These are phyloP conservation scores for Mythimna pallens DNA, from an alignment of 2,888 invertebrate genomes.

Conservation along the genomic window DNA sequence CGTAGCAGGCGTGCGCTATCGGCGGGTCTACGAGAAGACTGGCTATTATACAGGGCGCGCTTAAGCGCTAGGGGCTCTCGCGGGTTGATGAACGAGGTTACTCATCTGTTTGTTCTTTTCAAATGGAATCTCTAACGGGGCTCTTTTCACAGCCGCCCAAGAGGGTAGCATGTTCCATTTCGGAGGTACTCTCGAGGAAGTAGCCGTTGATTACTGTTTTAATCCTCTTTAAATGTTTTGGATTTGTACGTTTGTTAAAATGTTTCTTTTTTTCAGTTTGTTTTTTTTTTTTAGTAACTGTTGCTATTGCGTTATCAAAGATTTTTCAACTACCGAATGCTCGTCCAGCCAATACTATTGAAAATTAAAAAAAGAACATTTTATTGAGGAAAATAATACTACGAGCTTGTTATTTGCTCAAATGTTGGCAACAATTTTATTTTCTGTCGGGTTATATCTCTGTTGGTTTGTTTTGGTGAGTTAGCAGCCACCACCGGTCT, in stretches of 20 bases:
- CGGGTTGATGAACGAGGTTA: conserved; percentile 73
- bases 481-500: conserved; percentile 23
- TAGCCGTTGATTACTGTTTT: conserved; percentile 54
- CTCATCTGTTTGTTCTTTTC: conserved; percentile 78
- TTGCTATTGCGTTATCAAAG: not conserved
- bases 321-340: not conserved
- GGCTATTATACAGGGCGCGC: conserved; percentile 65
- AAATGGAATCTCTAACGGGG: conserved; percentile 72
- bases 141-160: conserved; percentile 72
- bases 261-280: not conserved
- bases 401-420: conserved; percentile 12
- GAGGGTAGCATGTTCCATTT: conserved; percentile 67
- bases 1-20: conserved; percentile 71
- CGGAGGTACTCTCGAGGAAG: conserved; percentile 50
- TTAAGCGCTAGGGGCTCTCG: conserved; percentile 62
- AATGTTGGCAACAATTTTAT: conserved; percentile 41
- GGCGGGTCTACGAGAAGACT: conserved; percentile 71
- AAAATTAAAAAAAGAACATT: conserved; percentile 9
- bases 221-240: conserved; percentile 37
- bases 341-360: not conserved
- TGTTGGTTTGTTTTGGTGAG: conserved; percentile 42
- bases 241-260: not conserved
- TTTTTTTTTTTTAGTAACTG: not conserved
- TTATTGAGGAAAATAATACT: not conserved
- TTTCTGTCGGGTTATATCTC: conserved; percentile 36